Base-by-base conservation (phyloP, 2,888 invertebrate species). In the Coenonympha glycerion region DNA sequence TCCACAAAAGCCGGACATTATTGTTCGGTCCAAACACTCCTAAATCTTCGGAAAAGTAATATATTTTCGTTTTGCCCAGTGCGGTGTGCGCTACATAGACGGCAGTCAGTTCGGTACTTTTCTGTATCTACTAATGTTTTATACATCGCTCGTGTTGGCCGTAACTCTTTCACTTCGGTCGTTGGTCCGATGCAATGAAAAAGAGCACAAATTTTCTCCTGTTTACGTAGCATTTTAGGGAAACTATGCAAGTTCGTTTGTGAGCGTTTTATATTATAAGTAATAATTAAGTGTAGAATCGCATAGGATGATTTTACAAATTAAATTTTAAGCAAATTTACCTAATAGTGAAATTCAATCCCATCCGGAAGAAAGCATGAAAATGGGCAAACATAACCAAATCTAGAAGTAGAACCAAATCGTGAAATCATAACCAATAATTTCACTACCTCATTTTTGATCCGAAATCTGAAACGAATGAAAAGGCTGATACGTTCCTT, bases 1-100 rank as follows among this genome's bases (percentile, higher is more conserved):
- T 86, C 85, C 84, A 88, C 88, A 88, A 88, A 88, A 87, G 87
- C 87, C 77, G 87, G 88, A 88, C 88, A 88, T 88, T 88, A 88
- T 88, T 88, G 88, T 87, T 86, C 86, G 88, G 87, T 88, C 87
- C 87, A 87, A 87, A 87, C 87, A 86, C 86, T 85, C 86, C 77
- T 88, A 87, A 88, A 88, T 88, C 87, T 88, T 86, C 82, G 83
- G 81, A 81, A 85, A 82, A 87, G 88, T 85, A 87, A 88, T 88
- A 88, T 88, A 88, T 88, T 85, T 87, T 88, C 87, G 86, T 87
- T 88, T 87, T 88, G 84, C 82, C 79, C 85, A 80, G 76, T 82
- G 85, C 77, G 84, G 87, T 81, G 78, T 71, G 73, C 73, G 73
- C 70, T 75, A 75, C 76, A 75, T 73, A 76, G 73, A 77, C 71